Conservation (phyloP, 2,888 invertebrate species). For the Mylabris sibirica region DNA sequence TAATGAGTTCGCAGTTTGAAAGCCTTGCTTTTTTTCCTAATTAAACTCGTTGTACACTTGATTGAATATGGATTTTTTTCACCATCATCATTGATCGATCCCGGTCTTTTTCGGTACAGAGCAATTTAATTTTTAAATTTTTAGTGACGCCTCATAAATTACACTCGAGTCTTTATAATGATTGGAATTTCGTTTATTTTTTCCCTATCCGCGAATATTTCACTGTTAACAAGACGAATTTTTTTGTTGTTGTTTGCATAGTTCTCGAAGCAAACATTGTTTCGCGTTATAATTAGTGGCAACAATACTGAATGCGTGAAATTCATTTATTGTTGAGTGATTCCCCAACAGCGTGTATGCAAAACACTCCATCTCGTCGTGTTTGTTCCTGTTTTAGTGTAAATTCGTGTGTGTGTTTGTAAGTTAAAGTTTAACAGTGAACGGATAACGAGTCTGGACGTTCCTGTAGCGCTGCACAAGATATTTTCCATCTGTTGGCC, state of each 20-base stretch:
- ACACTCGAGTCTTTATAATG: background rate
- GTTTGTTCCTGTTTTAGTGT: background rate
- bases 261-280: constrained; percentile 19
- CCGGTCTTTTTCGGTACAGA: background rate
- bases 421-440: background rate
- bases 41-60: constrained; percentile 30
- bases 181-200: background rate
- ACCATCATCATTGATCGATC: background rate
- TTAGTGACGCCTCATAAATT: constrained; percentile 24
- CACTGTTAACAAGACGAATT: background rate
- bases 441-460: background rate
- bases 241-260: constrained; percentile 19
- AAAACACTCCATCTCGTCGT: background rate
- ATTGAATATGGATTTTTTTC: constrained; percentile 23
- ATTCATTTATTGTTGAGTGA: constrained; percentile 5
- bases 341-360: background rate
- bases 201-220: background rate
- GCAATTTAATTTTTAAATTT: constrained; percentile 32
- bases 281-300: background rate
- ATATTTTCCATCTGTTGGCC: background rate
- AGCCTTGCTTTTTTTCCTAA: constrained; percentile 23
- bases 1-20: constrained; percentile 22
- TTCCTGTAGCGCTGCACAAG: background rate
- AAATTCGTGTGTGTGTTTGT: background rate
- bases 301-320: background rate